phyloP scores from a whole-genome alignment of 2,797 vertebrate genomes.

The Mico argentatus region DNA sequence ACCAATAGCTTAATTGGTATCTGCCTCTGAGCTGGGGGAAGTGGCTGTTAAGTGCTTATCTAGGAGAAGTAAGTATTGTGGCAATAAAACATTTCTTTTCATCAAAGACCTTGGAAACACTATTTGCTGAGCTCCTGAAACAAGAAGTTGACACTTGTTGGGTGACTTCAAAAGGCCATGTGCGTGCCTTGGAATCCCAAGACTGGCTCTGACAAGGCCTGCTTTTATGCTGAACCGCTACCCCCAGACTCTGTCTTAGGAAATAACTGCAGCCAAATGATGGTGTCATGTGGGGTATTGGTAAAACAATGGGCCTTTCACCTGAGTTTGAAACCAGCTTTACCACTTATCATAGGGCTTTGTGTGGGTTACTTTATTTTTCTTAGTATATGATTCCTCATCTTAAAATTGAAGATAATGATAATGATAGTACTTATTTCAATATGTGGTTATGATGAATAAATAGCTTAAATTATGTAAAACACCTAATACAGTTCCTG shows the following conservation, averaged over 20 bases:
- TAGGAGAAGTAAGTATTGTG: neutral
- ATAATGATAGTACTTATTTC: neutral
- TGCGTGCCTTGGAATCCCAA: neutral
- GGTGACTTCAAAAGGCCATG: neutral
- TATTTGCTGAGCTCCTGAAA: neutral
- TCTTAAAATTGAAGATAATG: neutral
- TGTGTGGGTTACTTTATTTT: neutral
- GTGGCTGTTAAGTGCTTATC: neutral
- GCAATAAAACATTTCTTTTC: neutral
- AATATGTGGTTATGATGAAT: neutral
- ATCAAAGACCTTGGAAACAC: neutral
- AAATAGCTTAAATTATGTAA: neutral
- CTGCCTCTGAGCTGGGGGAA: neutral
- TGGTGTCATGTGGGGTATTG: neutral
- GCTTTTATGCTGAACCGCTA: no score
- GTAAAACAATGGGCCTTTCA: neutral
- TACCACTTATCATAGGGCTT: no score
- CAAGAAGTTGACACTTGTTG: fast-evolving
- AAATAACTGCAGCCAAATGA: no score
- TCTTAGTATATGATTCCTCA: neutral
- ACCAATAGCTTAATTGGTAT: neutral
- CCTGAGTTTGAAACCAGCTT: neutral
- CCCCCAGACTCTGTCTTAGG: neutral
- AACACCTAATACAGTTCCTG: neutral
- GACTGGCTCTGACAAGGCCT: neutral